Conservation (phyloP, 2,888 invertebrate genomes). For the Dascillus cervinus region DNA sequence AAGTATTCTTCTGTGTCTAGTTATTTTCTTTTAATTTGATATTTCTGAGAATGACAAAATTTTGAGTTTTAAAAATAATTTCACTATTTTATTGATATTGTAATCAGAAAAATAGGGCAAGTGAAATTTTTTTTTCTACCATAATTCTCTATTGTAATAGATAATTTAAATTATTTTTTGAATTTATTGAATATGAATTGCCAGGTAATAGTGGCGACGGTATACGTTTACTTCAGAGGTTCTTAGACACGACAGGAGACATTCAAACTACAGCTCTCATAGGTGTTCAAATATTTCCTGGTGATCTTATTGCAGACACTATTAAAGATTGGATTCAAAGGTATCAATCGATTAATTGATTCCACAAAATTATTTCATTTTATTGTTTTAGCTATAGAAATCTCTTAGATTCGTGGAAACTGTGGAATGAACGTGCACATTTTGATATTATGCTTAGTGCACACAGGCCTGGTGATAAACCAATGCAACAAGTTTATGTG, state of each 20-base stretch:
- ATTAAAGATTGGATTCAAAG: slow-evolving; percentile 64
- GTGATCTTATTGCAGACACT: slow-evolving; percentile 56
- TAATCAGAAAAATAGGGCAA: no score
- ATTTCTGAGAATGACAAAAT: no score
- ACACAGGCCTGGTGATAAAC: slow-evolving; percentile 49
- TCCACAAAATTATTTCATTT: slow-evolving; percentile 4
- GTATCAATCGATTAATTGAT: slow-evolving; percentile 31
- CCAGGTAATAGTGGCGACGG: slow-evolving; percentile 66
- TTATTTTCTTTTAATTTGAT: no score
- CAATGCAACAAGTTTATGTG: slow-evolving; percentile 63
- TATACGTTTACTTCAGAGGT: slow-evolving; percentile 73
- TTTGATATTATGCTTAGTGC: slow-evolving; percentile 75
- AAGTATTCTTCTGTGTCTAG: no score
- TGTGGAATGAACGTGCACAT: slow-evolving; percentile 84
- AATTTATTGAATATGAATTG: slow-evolving; percentile 13
- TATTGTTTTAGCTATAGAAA: slow-evolving; percentile 63
- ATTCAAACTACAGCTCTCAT: slow-evolving; percentile 85
- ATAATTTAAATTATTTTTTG: slow-evolving; percentile 4
- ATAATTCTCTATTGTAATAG: neutral
- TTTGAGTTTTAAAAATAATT: no score
- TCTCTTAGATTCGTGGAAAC: slow-evolving; percentile 80
- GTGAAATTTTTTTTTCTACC: no score
- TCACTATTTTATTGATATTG: no score
- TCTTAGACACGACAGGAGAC: slow-evolving; percentile 80
- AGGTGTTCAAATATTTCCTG: slow-evolving; percentile 67